phyloP scores from a whole-genome alignment of 1,140 invertebrate species.

The Anthonomus grandis region DNA sequence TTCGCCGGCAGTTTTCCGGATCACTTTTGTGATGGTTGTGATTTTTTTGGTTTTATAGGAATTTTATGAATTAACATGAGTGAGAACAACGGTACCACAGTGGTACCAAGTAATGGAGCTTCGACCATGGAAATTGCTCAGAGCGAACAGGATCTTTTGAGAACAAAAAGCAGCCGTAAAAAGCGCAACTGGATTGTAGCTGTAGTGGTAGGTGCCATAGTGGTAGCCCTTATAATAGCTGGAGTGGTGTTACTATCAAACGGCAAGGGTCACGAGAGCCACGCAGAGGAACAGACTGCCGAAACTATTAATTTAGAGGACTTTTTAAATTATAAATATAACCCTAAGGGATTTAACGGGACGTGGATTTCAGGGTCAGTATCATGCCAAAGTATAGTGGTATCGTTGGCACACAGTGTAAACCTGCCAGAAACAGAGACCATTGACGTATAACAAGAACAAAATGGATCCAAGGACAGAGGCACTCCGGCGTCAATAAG shows the following conservation, averaged over 20 bases:
- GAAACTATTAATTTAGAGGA: constrained; percentile 48
- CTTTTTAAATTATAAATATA: constrained; percentile 50
- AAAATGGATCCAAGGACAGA: too few species aligned
- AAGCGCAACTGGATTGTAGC: constrained; percentile 44
- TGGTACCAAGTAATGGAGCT: constrained; percentile 32
- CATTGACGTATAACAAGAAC: too few species aligned
- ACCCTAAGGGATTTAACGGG: constrained; percentile 52
- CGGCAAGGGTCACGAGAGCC: constrained; percentile 10
- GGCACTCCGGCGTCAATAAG: too few species aligned
- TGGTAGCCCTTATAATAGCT: constrained; percentile 37
- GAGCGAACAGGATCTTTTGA: constrained; percentile 49
- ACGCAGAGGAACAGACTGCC: constrained; percentile 13
- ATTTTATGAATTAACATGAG: constrained; percentile 6
- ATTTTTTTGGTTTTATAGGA: constrained; percentile 1
- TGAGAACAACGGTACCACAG: constrained; percentile 21
- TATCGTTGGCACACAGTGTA: too few species aligned
- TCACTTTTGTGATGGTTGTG: constrained; percentile 3
- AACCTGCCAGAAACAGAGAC: too few species aligned
- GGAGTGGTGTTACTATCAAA: constrained; percentile 39
- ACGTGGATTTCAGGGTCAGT: constrained; percentile 56
- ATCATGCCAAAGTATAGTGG: too few species aligned
- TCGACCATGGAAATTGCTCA: constrained; percentile 41
- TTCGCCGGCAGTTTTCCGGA: neutral
- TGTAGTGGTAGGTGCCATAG: constrained; percentile 34
- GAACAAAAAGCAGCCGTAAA: constrained; percentile 43